Conservation (phyloP, 2,797 vertebrate species). For the Platyrinchus mystaceus region DNA sequence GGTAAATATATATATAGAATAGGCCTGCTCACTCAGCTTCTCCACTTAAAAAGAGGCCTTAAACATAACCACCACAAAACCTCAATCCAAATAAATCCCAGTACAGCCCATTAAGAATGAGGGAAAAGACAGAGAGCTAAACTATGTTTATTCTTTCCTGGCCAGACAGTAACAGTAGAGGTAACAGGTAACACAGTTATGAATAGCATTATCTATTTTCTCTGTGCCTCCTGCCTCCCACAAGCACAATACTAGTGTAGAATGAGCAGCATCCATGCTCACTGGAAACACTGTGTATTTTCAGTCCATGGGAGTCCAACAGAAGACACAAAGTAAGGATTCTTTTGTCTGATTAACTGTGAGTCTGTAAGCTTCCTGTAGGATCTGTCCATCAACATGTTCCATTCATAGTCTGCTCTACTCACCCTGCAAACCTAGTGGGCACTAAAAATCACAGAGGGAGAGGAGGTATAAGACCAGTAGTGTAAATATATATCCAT, state of each 20-base stretch:
- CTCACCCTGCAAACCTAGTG: not conserved
- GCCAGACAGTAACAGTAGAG: not conserved
- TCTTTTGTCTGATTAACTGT: not conserved
- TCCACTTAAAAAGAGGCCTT: not conserved
- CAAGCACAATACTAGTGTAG: not conserved
- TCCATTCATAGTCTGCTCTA: not conserved
- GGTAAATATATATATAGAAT: not conserved
- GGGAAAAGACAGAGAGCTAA: not conserved
- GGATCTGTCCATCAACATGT: not conserved
- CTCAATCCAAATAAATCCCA: not conserved
- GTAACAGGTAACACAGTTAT: not conserved
- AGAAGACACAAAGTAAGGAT: not conserved
- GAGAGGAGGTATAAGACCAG: not conserved
- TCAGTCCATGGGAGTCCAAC: not conserved
- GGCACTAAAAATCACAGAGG: not conserved
- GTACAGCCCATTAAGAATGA: not conserved
- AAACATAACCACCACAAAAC: not conserved
- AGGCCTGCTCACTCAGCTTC: not conserved
- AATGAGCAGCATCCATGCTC: not conserved
- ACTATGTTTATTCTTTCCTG: not conserved
- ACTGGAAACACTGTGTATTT: rapidly evolving
- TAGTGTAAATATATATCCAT: not conserved
- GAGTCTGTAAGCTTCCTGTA: not conserved
- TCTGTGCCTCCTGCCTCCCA: not conserved
- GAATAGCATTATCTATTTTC: not conserved